Evolutionary conservation across 2,113 vertebrate species (phyloP), one percentile per base, ranked within the genome.

Genomic region (Python bivittatus): DNA sequence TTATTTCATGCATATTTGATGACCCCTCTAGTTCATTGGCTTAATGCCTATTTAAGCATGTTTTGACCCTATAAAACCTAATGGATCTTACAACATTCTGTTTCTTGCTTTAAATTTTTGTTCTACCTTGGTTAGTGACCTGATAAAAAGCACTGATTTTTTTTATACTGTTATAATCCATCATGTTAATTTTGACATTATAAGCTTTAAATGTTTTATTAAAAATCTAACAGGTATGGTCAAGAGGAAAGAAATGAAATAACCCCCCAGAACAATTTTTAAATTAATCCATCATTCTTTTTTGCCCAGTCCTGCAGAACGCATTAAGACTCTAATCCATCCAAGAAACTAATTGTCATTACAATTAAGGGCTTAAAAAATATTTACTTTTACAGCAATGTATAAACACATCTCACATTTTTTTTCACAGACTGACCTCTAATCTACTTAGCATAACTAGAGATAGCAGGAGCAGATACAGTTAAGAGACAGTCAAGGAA

Each of bases 151-250:
- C 33, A 89, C 0, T 3, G 92, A 88, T 57, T 57, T 92, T 60
- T 91, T 33, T 93, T 79, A 95, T 92, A 33, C 20, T 68, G 12
- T 60, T 44, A 89, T 57, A 90, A 93, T 91, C 56, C 92, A 90
- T 88, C 68, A 88, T 44, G 27, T 27, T 91, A 94, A 88, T 10
- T 57, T 7, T 64, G 91, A 42, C 23, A 88, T 33, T 93, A 44
- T 83, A 44, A 93, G 85, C 9, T 6, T 89, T 91, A 95, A 89
- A 44, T 10, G 3, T 33, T 90, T 25, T 56, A 83, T 90, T 91
- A 90, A 44, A 52, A 88, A 88, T 23, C 17, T 54, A 91, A 52
- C 0, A 38, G 72, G 57, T 79, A 91, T 91, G 57, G 48, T 56
- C 86, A 93, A 85, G 53, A 88, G 33, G 48, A n/a, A 54, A 0